phyloP scores from a whole-genome alignment of 2,797 vertebrate genomes.

The Phoxinus dragarum region DNA sequence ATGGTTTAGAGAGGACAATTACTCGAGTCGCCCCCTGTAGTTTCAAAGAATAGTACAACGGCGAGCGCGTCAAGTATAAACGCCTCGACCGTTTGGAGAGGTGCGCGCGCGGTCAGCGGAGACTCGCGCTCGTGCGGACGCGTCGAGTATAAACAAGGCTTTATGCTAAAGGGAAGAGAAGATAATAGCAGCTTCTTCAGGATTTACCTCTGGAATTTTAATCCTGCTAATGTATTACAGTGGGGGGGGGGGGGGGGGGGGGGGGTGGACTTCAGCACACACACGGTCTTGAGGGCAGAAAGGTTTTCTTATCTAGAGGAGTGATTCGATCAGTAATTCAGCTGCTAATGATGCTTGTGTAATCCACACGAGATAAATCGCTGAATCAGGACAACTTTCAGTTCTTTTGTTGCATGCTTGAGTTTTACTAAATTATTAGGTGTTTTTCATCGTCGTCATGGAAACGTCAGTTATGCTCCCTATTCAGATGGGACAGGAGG shows the following conservation, averaged over 20 bases:
- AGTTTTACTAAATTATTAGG: neutral
- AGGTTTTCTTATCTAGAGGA: conserved; percentile 43
- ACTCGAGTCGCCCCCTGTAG: too few species aligned
- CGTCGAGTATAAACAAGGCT: too few species aligned
- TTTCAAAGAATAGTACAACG: too few species aligned
- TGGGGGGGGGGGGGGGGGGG: conserved; percentile 71
- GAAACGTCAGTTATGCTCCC: conserved; percentile 22
- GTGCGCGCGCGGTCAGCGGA: too few species aligned
- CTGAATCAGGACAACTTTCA: neutral
- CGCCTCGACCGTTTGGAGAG: too few species aligned
- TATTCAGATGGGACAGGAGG: conserved; percentile 21
- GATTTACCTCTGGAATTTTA: conserved; percentile 79
- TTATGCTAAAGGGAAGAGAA: conserved; percentile 55
- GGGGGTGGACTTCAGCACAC: conserved; percentile 68
- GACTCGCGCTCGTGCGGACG: too few species aligned
- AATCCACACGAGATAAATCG: conserved; percentile 5
- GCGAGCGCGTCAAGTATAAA: too few species aligned
- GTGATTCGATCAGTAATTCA: conserved; percentile 35
- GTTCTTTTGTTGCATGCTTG: conserved; percentile 21
- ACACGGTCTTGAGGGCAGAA: conserved; percentile 55
- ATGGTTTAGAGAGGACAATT: too few species aligned
- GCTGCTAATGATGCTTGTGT: conserved; percentile 21
- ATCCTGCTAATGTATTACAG: conserved; percentile 80
- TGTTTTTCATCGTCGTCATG: conserved; percentile 24
- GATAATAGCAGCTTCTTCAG: conserved; percentile 63